Percentiles rank a stretch among this genome's conserved stretches.
Conservation (phyloP, 1,140 invertebrate species). For the Drosophila arawakana region DNA sequence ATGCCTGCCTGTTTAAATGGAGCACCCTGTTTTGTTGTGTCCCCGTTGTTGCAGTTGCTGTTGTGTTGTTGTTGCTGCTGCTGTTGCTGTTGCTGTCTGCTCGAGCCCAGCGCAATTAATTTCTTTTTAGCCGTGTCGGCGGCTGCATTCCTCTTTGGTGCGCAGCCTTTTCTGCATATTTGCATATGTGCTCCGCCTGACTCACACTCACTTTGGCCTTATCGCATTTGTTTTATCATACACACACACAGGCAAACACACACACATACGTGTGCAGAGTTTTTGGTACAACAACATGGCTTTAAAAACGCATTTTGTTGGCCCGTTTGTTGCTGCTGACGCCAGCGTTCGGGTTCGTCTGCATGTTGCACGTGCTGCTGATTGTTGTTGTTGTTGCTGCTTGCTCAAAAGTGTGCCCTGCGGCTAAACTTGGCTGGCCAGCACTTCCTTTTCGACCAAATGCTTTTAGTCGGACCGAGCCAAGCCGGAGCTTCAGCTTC, state of each 20-base stretch:
- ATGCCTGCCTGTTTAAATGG: constrained; percentile 76
- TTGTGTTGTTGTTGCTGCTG: constrained; percentile 37
- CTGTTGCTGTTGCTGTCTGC: constrained; percentile 48
- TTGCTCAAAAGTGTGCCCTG: constrained; percentile 72
- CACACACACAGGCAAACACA: constrained; percentile 39
- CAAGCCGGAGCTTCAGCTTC: not conserved
- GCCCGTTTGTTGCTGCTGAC: constrained; percentile 59
- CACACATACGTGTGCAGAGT: constrained; percentile 15
- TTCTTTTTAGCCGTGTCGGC: constrained; percentile 80
- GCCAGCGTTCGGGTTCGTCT: constrained; percentile 63
- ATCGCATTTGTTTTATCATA: constrained; percentile 82
- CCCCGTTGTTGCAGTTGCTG: constrained; percentile 38
- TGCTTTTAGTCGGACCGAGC: constrained; percentile 30
- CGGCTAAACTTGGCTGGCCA: constrained; percentile 67
- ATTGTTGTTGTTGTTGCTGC: constrained; percentile 50
- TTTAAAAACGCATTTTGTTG: constrained; percentile 75
- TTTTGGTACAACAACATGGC: constrained; percentile 37
- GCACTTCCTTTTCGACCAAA: constrained; percentile 68
- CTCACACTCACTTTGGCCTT: constrained; percentile 76
- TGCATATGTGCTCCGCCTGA: constrained; percentile 72
- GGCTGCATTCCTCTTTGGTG: constrained; percentile 76
- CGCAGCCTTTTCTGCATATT: constrained; percentile 66
- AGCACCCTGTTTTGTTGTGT: constrained; percentile 70
- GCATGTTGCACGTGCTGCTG: constrained; percentile 68
- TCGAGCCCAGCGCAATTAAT: constrained; percentile 78